Base-by-base conservation (phyloP, 2,888 invertebrate genomes). In the Candidula unifasciata region DNA sequence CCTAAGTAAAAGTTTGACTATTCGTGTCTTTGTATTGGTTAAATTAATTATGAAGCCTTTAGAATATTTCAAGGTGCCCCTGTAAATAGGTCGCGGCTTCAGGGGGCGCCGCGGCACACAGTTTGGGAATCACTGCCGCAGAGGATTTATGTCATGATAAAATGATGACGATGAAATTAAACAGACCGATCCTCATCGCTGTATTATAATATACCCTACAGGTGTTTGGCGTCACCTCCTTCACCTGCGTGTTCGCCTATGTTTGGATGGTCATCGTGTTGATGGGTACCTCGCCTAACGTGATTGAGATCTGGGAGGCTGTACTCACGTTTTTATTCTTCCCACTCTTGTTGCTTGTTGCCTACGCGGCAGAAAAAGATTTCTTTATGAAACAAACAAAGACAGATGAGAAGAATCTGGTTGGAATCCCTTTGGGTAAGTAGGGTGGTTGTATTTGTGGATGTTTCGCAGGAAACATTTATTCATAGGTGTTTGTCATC, bases 251-350 rank as follows among this genome's bases (percentile, higher is more conserved):
- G 52, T 95, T 95, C 88, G 95, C 95, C n/a, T 95, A 95, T 91
- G 90, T 95, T 73, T 95, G 95, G 95, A 93, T 95, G 82, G 93
- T 95, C 52, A 90, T 95, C 52, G 94, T 95, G 73, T 91, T 95
- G 74, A 90, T 94, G 74, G 92, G 87, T 27, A 91, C 93, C 69
- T 91, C 94, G 0, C 94, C 94, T 0, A 88, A 92, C 76, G 87
- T 78, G 21, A 90, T 95, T n/a, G 94, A 95, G 37, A 87, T 95
- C 18, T 95, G 95, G 95, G 95, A 95, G 90, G 95, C 95, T 0
- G 91, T 94, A 2, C 89, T 95, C 68, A 95, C 95, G 0, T 93
- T 95, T 80, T 88, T 95, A 24, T 94, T 95, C 88, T 95, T 95
- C 91, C 95, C 95, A 0, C 83, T 95, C 5, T 93, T 95, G 44